Percentiles rank a stretch among this genome's conserved stretches.
Conservation (phyloP, 1,140 invertebrate species). For the Zaprionus gabonicus region DNA sequence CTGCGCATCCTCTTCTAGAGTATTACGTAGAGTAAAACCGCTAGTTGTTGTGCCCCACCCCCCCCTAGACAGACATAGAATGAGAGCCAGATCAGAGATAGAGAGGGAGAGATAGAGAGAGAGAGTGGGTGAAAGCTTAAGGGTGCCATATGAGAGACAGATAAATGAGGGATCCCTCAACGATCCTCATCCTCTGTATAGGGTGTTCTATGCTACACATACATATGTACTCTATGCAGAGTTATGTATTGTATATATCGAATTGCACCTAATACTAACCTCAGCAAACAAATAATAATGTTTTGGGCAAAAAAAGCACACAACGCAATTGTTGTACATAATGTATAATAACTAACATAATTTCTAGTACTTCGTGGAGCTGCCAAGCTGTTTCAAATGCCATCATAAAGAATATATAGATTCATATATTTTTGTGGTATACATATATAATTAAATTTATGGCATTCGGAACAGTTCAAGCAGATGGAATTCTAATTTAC, state of each 20-base stretch:
- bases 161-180: constrained; percentile 17
- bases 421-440: constrained; percentile 10
- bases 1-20: constrained; percentile 15
- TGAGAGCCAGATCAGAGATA: not conserved
- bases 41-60: constrained; percentile 18
- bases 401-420: not conserved
- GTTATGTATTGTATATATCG: constrained; percentile 36
- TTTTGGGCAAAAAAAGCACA: not conserved
- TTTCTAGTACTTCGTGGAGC: not conserved
- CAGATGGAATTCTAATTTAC: constrained; percentile 13
- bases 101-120: constrained; percentile 1
- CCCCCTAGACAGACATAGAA: not conserved
- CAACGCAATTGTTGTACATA: constrained; percentile 24
- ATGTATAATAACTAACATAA: constrained; percentile 26
- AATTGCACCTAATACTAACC: constrained; percentile 41
- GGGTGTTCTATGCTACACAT: constrained; percentile 40
- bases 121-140: constrained; percentile 32
- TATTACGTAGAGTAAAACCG: constrained; percentile 11
- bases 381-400: constrained; percentile 6
- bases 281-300: not conserved
- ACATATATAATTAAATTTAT: constrained; percentile 20
- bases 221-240: not conserved
- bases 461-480: not conserved
- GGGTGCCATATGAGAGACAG: constrained; percentile 60
- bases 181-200: constrained; percentile 9